A percentile compares a stretch with the other conserved stretches of the same genome.
Conservation (phyloP, 2,797 vertebrate species). For the Notolepis coatsorum region DNA sequence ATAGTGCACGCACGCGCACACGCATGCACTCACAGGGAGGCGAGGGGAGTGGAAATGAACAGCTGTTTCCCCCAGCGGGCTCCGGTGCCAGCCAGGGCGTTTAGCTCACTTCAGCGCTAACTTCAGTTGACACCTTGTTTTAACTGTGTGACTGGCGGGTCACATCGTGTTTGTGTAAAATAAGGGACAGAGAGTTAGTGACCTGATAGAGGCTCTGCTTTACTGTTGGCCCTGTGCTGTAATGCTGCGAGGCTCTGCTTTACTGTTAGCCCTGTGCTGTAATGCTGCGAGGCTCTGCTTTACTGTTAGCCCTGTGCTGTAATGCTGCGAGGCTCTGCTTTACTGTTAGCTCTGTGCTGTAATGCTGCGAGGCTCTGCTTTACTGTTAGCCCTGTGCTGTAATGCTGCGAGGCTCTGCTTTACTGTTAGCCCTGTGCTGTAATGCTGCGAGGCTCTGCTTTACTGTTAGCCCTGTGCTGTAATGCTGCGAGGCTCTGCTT, state of each 20-base stretch:
- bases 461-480: too few species aligned
- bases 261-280: constrained; percentile 29
- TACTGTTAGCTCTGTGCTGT: constrained; percentile 29
- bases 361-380: constrained; percentile 21
- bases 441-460: too few species aligned
- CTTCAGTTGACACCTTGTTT: constrained; percentile 67
- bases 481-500: too few species aligned
- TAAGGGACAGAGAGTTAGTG: constrained; percentile 48
- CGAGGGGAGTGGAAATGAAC: constrained; percentile 53
- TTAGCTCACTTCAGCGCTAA: constrained; percentile 69
- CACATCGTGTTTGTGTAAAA: constrained; percentile 57
- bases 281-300: constrained; percentile 24
- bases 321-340: constrained; percentile 24
- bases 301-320: constrained; percentile 29
- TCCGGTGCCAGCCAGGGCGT: constrained; percentile 51
- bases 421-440: too few species aligned
- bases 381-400: constrained; percentile 29
- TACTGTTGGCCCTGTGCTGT: too few species aligned
- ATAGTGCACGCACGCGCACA: not conserved
- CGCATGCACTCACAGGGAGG: constrained; percentile 20
- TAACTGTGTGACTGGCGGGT: constrained; percentile 54
- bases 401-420: constrained; percentile 10
- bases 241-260: constrained; percentile 38
- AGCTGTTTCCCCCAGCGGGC: constrained; percentile 63
- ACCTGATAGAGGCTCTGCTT: constrained; percentile 47